Conservation (phyloP, 37 sponge, comb jelly and placozoan species). For the Beroe ovata region DNA sequence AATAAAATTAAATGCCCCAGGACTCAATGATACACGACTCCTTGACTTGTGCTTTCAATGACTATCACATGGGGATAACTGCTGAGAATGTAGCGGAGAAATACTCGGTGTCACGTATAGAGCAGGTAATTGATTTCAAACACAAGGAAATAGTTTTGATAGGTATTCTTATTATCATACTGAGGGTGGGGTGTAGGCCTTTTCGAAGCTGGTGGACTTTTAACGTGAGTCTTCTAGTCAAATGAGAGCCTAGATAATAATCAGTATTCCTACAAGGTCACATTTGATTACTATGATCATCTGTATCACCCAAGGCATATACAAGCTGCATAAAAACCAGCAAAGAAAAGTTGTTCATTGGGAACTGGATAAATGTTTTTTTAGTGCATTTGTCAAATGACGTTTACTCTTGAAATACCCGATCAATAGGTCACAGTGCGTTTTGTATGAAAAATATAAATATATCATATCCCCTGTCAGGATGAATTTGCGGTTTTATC, state of each 20-base stretch:
- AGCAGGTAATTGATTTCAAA: slow-evolving; percentile 69
- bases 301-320: slow-evolving; percentile 63
- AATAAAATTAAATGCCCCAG: background rate
- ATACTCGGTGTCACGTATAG: slow-evolving; percentile 72
- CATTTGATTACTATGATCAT: background rate
- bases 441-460: background rate
- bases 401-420: too few relatives aligned
- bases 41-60: slow-evolving; percentile 77
- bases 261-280: slow-evolving; percentile 35
- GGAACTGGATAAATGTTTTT: too few relatives aligned
- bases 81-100: slow-evolving; percentile 91
- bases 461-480: background rate
- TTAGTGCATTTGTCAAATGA: too few relatives aligned
- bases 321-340: background rate
- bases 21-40: slow-evolving; percentile 87
- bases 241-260: slow-evolving; percentile 20
- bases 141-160: slow-evolving; percentile 37
- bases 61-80: slow-evolving; percentile 89
- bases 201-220: slow-evolving; percentile 12
- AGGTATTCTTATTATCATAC: too few relatives aligned
- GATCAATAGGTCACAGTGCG: too few relatives aligned
- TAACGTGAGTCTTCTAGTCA: background rate
- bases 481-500: slow-evolving; percentile 81
- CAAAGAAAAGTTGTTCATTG: too few relatives aligned
- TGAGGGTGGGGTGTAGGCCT: slow-evolving; percentile 20